Conservation (phyloP, 2,797 vertebrate genomes). For the Melanogrammus aeglefinus region DNA sequence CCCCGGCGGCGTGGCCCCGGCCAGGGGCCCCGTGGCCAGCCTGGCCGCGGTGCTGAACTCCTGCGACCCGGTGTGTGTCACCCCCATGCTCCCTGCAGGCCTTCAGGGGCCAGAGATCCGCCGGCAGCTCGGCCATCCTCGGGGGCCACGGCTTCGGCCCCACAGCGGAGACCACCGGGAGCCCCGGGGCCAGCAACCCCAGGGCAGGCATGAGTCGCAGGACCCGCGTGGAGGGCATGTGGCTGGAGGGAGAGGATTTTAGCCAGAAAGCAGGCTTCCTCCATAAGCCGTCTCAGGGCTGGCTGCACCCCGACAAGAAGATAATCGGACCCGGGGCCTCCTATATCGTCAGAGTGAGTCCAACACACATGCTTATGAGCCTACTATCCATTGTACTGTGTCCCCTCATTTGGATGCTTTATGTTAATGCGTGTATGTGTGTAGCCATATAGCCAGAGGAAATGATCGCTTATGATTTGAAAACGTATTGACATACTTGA, state of each 20-base stretch:
- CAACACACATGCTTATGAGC: not conserved
- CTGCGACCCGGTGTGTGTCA: conserved; percentile 87
- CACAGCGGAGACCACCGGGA: conserved; percentile 51
- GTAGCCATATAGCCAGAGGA: not conserved
- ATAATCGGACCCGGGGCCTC: conserved; percentile 86
- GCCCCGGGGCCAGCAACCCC: conserved; percentile 55
- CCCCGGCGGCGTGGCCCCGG: conserved; percentile 38
- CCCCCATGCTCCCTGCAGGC: conserved; percentile 85
- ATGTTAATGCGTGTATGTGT: not conserved
- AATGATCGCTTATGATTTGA: not conserved
- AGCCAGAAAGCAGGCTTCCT: conserved; percentile 87
- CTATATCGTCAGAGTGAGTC: conserved; percentile 90
- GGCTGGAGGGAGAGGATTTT: conserved; percentile 80
- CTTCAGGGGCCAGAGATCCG: conserved; percentile 75
- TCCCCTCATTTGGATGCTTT: not conserved
- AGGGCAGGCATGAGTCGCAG: conserved; percentile 72
- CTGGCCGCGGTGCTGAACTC: conserved; percentile 85
- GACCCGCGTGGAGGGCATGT: conserved; percentile 74
- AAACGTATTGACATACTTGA: not conserved
- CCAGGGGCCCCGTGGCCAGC: conserved; percentile 74
- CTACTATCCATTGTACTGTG: not conserved
- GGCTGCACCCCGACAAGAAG: conserved; percentile 89
- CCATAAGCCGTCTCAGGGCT: conserved; percentile 91
- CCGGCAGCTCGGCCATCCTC: conserved; percentile 42
- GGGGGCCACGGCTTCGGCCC: conserved; percentile 60